Evolutionary conservation across 2,113 vertebrate genomes (phyloP).

Genomic region (Ailurus styani): DNA sequence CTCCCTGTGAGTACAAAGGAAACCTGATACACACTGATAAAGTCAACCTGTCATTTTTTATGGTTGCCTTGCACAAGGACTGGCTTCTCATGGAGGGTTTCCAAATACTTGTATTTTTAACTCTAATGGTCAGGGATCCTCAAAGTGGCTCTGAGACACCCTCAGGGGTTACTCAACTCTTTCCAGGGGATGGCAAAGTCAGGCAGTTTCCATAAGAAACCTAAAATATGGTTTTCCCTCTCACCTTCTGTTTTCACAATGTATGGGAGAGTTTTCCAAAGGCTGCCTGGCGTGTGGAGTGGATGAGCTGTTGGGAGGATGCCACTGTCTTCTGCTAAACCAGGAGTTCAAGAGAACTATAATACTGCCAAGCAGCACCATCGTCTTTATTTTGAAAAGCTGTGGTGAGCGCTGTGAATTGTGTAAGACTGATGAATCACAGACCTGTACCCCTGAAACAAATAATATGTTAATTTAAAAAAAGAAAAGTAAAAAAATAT

Average conservation of each 20-base stretch:
- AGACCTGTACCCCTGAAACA: too few relatives aligned
- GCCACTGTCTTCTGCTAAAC: background rate
- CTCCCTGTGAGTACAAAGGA: background rate
- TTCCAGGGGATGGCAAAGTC: background rate
- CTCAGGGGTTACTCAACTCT: too few relatives aligned
- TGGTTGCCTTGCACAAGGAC: background rate
- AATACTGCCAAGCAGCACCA: background rate
- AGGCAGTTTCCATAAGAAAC: background rate
- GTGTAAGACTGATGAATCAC: too few relatives aligned
- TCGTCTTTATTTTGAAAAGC: too few relatives aligned
- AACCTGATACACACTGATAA: background rate
- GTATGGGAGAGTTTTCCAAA: background rate
- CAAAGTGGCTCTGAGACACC: background rate
- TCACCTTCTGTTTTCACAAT: background rate
- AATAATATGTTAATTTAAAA: too few relatives aligned
- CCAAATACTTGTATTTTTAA: background rate
- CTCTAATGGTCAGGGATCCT: background rate
- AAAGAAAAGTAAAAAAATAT: too few relatives aligned
- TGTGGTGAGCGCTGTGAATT: too few relatives aligned
- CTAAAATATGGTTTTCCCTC: background rate
- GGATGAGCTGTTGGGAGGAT: fast-evolving
- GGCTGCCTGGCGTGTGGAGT: fast-evolving
- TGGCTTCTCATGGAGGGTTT: background rate
- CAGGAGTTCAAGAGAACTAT: background rate
- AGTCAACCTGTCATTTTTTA: background rate